phyloP scores from a whole-genome alignment of 2,888 invertebrate species.

The Platycheirus albimanus region DNA sequence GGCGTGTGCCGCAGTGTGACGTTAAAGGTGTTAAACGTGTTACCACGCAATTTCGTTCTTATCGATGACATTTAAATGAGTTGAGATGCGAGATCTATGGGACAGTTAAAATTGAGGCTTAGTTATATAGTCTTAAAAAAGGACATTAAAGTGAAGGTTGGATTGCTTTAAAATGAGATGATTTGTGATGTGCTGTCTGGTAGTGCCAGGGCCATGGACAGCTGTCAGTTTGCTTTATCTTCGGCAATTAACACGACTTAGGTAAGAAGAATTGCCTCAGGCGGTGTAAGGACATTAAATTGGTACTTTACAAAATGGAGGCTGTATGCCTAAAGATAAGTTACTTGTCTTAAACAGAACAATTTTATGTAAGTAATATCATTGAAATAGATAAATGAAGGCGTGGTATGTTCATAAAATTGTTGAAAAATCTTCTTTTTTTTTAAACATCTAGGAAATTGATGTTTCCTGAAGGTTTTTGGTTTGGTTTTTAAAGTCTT shows the following conservation, averaged over 20 bases:
- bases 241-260: constrained; percentile 40
- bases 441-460: too few species aligned
- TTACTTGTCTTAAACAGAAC: too few species aligned
- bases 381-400: too few species aligned
- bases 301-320: too few species aligned
- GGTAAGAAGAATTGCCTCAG: background rate
- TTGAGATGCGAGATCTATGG: constrained; percentile 29
- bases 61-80: constrained; percentile 64
- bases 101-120: constrained; percentile 48
- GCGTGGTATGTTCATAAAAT: too few species aligned
- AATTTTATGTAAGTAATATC: too few species aligned
- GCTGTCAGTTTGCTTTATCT: constrained; percentile 62
- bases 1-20: constrained; percentile 51
- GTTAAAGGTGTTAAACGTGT: constrained; percentile 67
- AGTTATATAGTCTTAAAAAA: constrained; percentile 3
- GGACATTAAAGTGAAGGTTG: constrained; percentile 44
- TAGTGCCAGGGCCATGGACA: constrained; percentile 44
- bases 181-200: constrained; percentile 43
- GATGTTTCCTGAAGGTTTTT: too few species aligned
- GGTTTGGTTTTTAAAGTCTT: too few species aligned
- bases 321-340: too few species aligned
- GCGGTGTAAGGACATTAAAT: background rate
- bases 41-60: constrained; percentile 35
- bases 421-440: too few species aligned
- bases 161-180: constrained; percentile 45